Base-by-base conservation (phyloP, 2,113 vertebrate genomes). In the Maccullochella peelii region DNA sequence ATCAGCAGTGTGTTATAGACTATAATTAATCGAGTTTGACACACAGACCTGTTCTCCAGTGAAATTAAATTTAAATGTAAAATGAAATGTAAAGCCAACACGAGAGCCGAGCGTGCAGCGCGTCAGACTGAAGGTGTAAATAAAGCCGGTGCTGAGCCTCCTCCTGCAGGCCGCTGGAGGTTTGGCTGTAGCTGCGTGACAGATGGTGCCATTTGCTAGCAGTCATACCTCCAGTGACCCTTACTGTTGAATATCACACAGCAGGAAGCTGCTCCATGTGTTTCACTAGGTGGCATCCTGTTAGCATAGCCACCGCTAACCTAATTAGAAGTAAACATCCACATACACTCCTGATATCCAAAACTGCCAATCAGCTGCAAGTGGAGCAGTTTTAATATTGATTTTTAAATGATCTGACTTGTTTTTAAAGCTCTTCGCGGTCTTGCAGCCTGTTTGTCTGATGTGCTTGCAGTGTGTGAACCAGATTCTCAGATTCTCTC, bases 171-270 rank as follows among this genome's bases (percentile, higher is more conserved):
- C 65, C 36, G 25, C 50, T 11, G 57, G 58, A 62, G 27, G 3
- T 30, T 36, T 83, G 70, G 76, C 76, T 36, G 27, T 0, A 8
- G 52, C 77, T 69, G 42, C 2, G 54, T 57, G 52, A 63, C 88
- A 90, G 86, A 86, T 88, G 86, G 88, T 73, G 76, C 38, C 61
- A 67, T 89, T 90, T 78, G 79, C 76, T 80, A 6, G 70, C 81
- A 77, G 85, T 77, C 83, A 30, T 74, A 27, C 83, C 85, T 86
- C 67, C 73, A 70, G 83, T 88, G 86, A 90, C 82, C 80, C 86
- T 74, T 6, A 20, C 27, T 70, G 86, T 3, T 80, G 85, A 83
- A 85, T 73, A 66, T 87, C 85, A 79, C 85, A 6, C 88, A 57
- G 82, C 75, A 72, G 85, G 88, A 66, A 27, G 66, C 62, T 54